These are phyloP conservation scores for Caenorhabditis panamensis DNA, from an alignment of 2,888 invertebrate species.

Conservation along the genomic window DNA sequence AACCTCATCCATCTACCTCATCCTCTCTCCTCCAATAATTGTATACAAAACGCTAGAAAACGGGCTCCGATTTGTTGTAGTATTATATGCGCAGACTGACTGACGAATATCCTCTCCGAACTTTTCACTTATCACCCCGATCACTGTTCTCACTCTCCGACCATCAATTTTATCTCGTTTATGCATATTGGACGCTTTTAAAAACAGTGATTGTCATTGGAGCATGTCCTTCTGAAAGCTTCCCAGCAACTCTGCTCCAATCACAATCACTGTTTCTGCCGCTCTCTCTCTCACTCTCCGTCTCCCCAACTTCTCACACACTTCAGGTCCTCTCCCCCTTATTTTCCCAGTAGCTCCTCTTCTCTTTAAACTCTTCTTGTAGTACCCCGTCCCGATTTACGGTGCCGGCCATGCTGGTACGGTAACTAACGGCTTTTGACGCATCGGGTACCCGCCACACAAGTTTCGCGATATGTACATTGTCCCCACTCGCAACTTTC, in stretches of 20 bases:
- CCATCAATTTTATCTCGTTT: conserved; percentile 17
- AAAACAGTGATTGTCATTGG: background rate
- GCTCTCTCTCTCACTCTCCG: conserved; percentile 3
- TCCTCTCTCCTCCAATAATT: conserved; percentile 16
- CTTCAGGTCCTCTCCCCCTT: conserved; percentile 46
- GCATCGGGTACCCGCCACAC: conserved; percentile 57
- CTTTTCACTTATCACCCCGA: conserved; percentile 47
- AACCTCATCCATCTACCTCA: conserved; percentile 29
- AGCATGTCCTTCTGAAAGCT: background rate
- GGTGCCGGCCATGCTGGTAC: conserved; percentile 54
- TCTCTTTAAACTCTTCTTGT: conserved; percentile 17
- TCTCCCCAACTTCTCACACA: conserved; percentile 52
- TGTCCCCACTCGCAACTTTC: conserved; percentile 5
- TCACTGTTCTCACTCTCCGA: conserved; percentile 22
- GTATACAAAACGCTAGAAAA: conserved; percentile 54
- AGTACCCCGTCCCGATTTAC: conserved; percentile 51
- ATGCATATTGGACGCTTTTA: conserved; percentile 28
- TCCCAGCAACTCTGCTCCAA: background rate
- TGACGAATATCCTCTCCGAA: background rate
- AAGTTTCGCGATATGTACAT: conserved; percentile 32
- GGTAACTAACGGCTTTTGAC: conserved; percentile 53
- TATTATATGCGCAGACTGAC: conserved; percentile 30
- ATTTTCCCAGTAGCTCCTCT: conserved; percentile 1
- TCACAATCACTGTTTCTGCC: conserved; percentile 10
- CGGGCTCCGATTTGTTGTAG: conserved; percentile 49